phyloP scores from a whole-genome alignment of 2,888 invertebrate species.

The Teleogryllus oceanicus region DNA sequence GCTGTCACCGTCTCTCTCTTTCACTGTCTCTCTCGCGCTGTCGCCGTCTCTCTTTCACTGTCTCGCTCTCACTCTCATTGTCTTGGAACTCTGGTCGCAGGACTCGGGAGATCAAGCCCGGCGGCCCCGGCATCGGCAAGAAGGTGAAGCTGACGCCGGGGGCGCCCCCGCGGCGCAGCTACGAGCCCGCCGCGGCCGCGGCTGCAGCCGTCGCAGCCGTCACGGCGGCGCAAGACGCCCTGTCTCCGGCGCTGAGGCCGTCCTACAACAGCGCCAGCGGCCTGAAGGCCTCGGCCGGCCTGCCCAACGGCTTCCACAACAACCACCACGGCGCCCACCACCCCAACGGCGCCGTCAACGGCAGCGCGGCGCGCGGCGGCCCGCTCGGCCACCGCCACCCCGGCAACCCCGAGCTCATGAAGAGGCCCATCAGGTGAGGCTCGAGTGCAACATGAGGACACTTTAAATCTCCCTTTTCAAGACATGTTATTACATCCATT shows the following conservation, averaged over 20 bases:
- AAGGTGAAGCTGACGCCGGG: conserved; percentile 63
- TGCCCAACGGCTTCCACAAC: conserved; percentile 42
- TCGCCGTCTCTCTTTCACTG: too few relatives aligned
- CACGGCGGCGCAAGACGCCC: conserved; percentile 40
- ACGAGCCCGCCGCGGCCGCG: conserved; percentile 40
- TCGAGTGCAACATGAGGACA: too few relatives aligned
- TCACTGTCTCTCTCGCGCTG: too few relatives aligned
- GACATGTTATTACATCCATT: too few relatives aligned
- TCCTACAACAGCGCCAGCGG: conserved; percentile 44
- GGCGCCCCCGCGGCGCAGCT: conserved; percentile 27
- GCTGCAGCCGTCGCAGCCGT: conserved; percentile 41
- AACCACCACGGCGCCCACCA: conserved; percentile 41
- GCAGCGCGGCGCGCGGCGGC: neutral
- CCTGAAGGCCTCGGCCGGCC: conserved; percentile 43
- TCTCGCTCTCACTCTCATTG: too few relatives aligned
- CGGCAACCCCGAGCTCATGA: conserved; percentile 59
- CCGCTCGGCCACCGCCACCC: conserved; percentile 37
- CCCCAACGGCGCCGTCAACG: conserved; percentile 37
- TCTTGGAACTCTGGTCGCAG: conserved; percentile 49
- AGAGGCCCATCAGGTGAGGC: conserved; percentile 68
- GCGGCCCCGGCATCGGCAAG: conserved; percentile 83
- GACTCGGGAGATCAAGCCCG: conserved; percentile 89
- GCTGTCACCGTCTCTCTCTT: too few relatives aligned
- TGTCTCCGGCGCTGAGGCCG: neutral
- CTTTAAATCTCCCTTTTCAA: too few relatives aligned